These are phyloP conservation scores for Cerastoderma edule DNA, from an alignment of 2,888 invertebrate genomes.

Conservation along the genomic window DNA sequence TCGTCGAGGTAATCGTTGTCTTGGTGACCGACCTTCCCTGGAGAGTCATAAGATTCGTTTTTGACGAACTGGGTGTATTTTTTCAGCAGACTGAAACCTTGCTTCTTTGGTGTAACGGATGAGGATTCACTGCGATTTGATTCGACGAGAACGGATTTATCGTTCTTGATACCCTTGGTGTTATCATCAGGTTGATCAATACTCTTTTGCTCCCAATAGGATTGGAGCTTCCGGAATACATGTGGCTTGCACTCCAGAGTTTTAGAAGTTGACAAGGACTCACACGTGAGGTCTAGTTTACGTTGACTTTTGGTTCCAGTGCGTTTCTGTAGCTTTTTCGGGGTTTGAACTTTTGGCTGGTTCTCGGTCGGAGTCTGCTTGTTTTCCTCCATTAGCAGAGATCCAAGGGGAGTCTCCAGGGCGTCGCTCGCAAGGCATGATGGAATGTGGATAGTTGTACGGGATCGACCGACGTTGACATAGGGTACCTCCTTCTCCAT, in stretches of 20 bases:
- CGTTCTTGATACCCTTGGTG: background rate
- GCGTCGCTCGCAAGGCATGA: constrained; percentile 29
- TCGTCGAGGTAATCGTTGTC: background rate
- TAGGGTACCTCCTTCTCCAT: background rate
- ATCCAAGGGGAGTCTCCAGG: background rate
- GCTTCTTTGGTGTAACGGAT: background rate
- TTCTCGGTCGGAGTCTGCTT: background rate
- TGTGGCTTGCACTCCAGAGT: too few relatives aligned
- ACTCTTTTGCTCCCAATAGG: constrained; percentile 39
- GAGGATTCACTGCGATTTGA: background rate
- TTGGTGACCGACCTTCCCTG: background rate
- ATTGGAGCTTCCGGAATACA: background rate
- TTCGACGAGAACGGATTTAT: background rate
- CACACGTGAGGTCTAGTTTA: constrained; percentile 29
- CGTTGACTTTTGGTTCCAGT: constrained; percentile 7
- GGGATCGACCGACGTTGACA: background rate
- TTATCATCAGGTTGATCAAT: constrained; percentile 11
- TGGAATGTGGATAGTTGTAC: constrained; percentile 19
- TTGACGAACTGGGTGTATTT: background rate
- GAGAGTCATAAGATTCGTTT: background rate
- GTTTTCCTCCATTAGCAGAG: constrained; percentile 34
- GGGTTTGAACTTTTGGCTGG: background rate
- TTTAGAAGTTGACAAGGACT: background rate
- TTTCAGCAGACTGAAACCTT: background rate
- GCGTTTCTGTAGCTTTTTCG: background rate